Conservation (phyloP, 2,888 invertebrate genomes). For the Dysmachus trigonus region DNA sequence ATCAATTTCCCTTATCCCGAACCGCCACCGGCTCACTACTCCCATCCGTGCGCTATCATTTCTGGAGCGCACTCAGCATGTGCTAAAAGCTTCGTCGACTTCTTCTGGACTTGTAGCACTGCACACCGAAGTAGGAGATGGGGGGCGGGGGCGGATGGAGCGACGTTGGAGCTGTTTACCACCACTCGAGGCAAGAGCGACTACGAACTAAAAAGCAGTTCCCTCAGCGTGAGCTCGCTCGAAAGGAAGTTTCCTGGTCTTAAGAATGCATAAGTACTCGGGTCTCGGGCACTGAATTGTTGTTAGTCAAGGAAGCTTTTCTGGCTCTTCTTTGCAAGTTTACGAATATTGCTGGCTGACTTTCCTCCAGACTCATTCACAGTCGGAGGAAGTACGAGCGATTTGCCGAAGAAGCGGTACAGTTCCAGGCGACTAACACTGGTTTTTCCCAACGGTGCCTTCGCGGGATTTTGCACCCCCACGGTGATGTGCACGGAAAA, state of each 20-base stretch:
- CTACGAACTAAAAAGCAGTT: background rate
- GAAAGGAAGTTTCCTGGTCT: constrained; percentile 2
- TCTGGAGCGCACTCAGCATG: background rate
- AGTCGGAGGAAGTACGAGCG: background rate
- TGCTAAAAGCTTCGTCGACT: constrained; percentile 7
- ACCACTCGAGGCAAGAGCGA: background rate
- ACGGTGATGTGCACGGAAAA: background rate
- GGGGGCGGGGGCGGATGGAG: background rate
- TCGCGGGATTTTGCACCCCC: background rate
- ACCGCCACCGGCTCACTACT: background rate
- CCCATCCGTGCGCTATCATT: background rate
- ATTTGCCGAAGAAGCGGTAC: background rate
- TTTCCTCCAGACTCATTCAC: background rate
- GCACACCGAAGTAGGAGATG: background rate
- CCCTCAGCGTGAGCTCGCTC: background rate
- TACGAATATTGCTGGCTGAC: constrained; percentile 19
- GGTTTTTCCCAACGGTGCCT: background rate
- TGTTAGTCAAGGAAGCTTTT: constrained; percentile 16
- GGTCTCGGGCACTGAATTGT: background rate
- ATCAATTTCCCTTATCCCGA: constrained; percentile 18
- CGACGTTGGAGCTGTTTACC: background rate
- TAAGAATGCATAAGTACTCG: constrained; percentile 19
- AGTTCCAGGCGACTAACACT: background rate
- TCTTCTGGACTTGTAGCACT: background rate
- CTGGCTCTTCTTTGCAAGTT: constrained; percentile 7